These are phyloP conservation scores for Apostichopus parvimensis DNA, from an alignment of 35 echinoderm and acorn worm species.

Conservation along the genomic window DNA sequence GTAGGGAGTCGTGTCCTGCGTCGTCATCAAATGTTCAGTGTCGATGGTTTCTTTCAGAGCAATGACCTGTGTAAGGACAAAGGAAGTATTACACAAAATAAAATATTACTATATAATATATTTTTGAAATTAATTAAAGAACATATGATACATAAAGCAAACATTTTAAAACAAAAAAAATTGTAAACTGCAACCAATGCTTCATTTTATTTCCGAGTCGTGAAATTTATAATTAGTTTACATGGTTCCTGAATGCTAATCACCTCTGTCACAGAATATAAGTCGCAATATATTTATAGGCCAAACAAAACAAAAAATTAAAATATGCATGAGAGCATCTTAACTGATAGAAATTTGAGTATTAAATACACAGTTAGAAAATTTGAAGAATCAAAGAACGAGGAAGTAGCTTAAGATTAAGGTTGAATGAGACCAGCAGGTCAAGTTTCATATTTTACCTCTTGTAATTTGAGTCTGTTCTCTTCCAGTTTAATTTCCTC, in stretches of 20 bases:
- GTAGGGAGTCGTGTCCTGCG: conserved; percentile 4
- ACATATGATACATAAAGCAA: too few relatives aligned
- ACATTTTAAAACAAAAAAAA: too few relatives aligned
- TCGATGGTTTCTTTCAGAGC: conserved; percentile 71
- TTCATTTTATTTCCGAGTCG: too few relatives aligned
- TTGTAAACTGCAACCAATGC: too few relatives aligned
- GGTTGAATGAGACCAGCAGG: background rate
- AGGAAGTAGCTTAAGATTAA: background rate
- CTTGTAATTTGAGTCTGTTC: conserved; percentile 80
- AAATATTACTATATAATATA: too few relatives aligned
- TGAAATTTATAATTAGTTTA: too few relatives aligned
- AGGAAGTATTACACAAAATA: too few relatives aligned
- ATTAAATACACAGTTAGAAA: background rate
- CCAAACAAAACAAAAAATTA: too few relatives aligned
- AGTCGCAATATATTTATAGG: too few relatives aligned
- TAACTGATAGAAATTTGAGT: background rate
- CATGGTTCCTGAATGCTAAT: too few relatives aligned
- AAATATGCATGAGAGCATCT: background rate
- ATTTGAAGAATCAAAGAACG: background rate
- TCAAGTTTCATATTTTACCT: conserved; percentile 49
- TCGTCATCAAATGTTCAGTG: conserved; percentile 68
- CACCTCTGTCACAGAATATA: too few relatives aligned
- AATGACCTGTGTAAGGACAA: conserved; percentile 52
- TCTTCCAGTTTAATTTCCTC: conserved; percentile 76
- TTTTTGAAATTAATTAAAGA: too few relatives aligned